These are phyloP conservation scores for Dryomyza anilis DNA, from an alignment of 2,888 invertebrate genomes.

Conservation along the genomic window DNA sequence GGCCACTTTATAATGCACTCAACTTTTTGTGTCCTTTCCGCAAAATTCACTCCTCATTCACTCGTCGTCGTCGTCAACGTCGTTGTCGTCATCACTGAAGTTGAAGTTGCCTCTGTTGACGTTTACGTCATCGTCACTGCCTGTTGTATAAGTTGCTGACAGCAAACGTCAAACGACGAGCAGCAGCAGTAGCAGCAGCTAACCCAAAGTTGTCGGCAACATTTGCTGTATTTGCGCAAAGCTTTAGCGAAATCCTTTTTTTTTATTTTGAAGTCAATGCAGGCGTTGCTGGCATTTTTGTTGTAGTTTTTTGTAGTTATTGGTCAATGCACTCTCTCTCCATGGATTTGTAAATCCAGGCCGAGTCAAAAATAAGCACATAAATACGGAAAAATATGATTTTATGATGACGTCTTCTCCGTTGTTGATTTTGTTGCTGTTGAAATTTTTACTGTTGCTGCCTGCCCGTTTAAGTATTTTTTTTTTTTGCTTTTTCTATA, in stretches of 20 bases:
- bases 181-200: background rate
- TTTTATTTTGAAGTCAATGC: background rate
- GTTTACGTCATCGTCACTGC: background rate
- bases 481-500: too few relatives aligned
- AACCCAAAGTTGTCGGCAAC: background rate
- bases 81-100: too few relatives aligned
- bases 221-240: background rate
- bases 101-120: too few relatives aligned
- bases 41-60: background rate
- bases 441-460: too few relatives aligned
- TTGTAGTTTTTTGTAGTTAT: background rate
- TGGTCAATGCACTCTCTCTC: background rate
- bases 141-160: background rate
- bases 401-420: background rate
- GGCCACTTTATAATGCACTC: slow-evolving; percentile 2
- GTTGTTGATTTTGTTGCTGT: background rate
- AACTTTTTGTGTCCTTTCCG: slow-evolving; percentile 2
- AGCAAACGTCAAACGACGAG: background rate
- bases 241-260: background rate
- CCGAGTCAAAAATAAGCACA: background rate
- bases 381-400: background rate
- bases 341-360: too few relatives aligned
- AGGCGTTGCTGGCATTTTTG: background rate
- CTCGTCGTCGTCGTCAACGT: background rate
- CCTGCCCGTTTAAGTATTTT: too few relatives aligned